phyloP scores from a whole-genome alignment of 2,888 invertebrate species.

The Xiphydria camelus region DNA sequence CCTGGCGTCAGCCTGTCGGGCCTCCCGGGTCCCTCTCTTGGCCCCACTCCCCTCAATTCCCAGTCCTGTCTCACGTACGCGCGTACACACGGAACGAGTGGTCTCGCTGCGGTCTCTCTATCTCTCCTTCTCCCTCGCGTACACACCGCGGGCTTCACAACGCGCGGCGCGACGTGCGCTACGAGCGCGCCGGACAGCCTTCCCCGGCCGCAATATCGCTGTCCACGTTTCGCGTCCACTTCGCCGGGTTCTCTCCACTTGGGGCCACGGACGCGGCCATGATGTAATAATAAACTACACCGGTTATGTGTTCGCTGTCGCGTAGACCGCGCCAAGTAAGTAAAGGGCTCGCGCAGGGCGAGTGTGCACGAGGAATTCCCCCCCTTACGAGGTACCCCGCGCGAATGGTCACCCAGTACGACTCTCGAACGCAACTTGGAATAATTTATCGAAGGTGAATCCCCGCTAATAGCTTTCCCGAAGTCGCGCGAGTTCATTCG shows the following conservation, averaged over 20 bases:
- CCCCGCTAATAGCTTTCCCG: too few species aligned
- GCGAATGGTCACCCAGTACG: too few species aligned
- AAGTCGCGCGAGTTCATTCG: too few species aligned
- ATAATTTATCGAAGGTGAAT: too few species aligned
- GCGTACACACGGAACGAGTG: too few species aligned
- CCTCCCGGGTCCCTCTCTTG: slow-evolving; percentile 39
- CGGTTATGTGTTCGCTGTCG: slow-evolving; percentile 1
- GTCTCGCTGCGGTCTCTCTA: not conserved
- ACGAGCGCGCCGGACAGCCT: not conserved
- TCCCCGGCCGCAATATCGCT: not conserved
- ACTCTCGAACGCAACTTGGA: too few species aligned
- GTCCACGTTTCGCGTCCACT: not conserved
- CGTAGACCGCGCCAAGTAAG: too few species aligned
- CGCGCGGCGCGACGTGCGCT: not conserved
- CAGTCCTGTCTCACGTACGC: not conserved
- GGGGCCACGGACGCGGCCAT: not conserved
- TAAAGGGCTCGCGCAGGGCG: not conserved
- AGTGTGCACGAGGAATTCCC: not conserved
- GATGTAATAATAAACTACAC: slow-evolving; percentile 1
- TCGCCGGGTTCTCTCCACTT: slow-evolving; percentile 1
- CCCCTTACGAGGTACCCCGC: not conserved
- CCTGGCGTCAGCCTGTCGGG: slow-evolving; percentile 52
- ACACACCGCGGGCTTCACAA: too few species aligned
- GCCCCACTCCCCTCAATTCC: slow-evolving; percentile 5
- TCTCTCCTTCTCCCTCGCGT: slow-evolving; percentile 13